Evolutionary conservation across 2,113 vertebrate species (phyloP), one percentile per base, ranked within the genome.

Genomic region (Cettia cetti): DNA sequence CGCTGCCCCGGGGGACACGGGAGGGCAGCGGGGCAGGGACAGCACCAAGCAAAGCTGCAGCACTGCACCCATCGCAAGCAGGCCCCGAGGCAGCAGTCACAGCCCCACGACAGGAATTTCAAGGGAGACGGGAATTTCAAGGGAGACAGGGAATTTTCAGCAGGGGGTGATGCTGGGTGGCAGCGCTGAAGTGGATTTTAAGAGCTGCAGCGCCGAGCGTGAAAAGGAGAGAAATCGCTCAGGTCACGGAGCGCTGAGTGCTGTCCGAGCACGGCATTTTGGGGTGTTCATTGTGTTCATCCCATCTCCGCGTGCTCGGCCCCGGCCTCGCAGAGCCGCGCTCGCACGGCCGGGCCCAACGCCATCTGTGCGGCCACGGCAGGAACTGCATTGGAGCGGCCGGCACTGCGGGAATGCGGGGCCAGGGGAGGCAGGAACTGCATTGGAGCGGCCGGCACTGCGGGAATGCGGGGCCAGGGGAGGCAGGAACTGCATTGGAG

Each of bases 31-130:
- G 1, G 1, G 53, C 27, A 20, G 42, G 57, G 21, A 31, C 1
- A 33, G 17, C 39, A 6, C 27, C 21, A 5, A 40, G 44, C 19
- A 0, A 3, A 40, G 85, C 18, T 7, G 5, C 13, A 30, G 28
- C 35, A 0, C 42, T 9, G 39, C n/a, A 0, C 37, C 40, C 0
- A 0, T 1, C 31, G 13, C 60, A 9, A 1, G 49, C 53, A 49
- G 65, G 18, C 8, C 8, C 35, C 2, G 64, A 15, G 53, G 31
- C 52, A 13, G 33, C 60, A 30, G 9, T 1, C 50, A 2, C 8
- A 40, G 53, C 23, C 33, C 35, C 12, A 35, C 33, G 23, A 2
- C 33, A 20, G 44, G 44, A 19, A 45, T 20, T 45, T 20, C 44
- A 45, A 4, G 44, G 44, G 44, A 14, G 8, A 15, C 49, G 15